Evolutionary conservation across 2,797 vertebrate genomes (phyloP), one percentile per base, ranked within the genome.

Genomic region (Acrossocheilus wenchowensis): DNA sequence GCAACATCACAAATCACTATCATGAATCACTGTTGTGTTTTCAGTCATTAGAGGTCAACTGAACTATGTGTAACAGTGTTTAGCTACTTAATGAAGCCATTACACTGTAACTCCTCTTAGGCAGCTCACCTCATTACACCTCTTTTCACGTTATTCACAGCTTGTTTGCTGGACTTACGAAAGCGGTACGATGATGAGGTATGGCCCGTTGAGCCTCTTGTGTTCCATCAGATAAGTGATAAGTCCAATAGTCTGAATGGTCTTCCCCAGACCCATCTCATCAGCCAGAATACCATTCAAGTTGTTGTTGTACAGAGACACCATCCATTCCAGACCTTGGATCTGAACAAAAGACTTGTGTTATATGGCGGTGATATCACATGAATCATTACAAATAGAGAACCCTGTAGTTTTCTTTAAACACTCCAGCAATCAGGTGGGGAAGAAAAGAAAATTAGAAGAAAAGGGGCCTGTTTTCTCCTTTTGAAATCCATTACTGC

Each of bases 241-340:
- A 74, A 99, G 97, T n/a, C 97, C 98, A 78, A 99, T 99, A 89
- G 98, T 99, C 93, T 99, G 98, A 93, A 99, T 99, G 90, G 98
- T 99, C 93, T 99, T 99, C 89, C 98, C 98, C 2, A 99, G 95
- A n/a, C 98, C 98, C 98, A 99, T 99, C 94, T 99, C 98, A 88
- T 99, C 98, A 62, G 98, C 98, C 92, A 99, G 94, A 94, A 99
- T 99, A 86, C 98, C 98, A 69, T 99, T 99, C 81, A 99, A 92
- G 93, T 99, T 99, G 95, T 99, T 99, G 94, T 99, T 99, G 93
- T 99, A 99, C 72, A 99, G 93, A 23, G 98, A 99, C 92, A 99
- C 98, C 98, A 99, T 97, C 98, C 98, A 99, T 92, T 99, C 98
- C 91, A 99, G 94, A 8, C 98, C 98, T 89, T 99, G 97, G 87